A percentile compares a stretch with the other conserved stretches of the same genome.
phyloP scores from a whole-genome alignment of 2,113 vertebrate genomes.

The Lutjanus erythropterus region DNA sequence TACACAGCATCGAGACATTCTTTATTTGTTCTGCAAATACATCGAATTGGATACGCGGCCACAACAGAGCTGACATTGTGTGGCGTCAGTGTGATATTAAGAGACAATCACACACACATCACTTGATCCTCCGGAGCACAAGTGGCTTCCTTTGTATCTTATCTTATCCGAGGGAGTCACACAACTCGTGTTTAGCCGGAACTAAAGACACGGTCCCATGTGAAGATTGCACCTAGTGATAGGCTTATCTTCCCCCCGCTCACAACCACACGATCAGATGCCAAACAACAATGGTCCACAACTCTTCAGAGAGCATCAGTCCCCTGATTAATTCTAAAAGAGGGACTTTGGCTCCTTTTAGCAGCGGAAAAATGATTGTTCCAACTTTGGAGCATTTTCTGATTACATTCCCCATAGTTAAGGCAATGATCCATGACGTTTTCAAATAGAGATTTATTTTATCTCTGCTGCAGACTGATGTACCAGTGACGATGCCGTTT shows the following conservation, averaged over 20 bases:
- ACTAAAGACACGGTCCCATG: conserved; percentile 59
- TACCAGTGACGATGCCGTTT: conserved; percentile 24
- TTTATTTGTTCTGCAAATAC: conserved; percentile 65
- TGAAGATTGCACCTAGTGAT: conserved; percentile 65
- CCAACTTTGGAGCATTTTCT: conserved; percentile 18
- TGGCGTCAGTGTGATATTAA: conserved; percentile 64
- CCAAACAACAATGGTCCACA: conserved; percentile 52
- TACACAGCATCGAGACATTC: conserved; percentile 49
- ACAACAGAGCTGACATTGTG: conserved; percentile 68
- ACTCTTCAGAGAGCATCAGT: conserved; percentile 42
- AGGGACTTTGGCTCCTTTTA: conserved; percentile 6
- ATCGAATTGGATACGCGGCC: conserved; percentile 52
- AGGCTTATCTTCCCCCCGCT: conserved; percentile 49
- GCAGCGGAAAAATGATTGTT: conserved; percentile 4
- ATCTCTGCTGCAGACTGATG: conserved; percentile 21
- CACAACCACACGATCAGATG: conserved; percentile 49
- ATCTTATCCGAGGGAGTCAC: conserved; percentile 70
- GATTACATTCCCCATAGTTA: conserved; percentile 10
- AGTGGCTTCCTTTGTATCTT: conserved; percentile 73
- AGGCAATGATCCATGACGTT: conserved; percentile 39
- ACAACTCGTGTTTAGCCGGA: conserved; percentile 74
- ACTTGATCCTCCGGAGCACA: conserved; percentile 74
- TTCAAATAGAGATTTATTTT: conserved; percentile 26
- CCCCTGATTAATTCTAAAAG: conserved; percentile 24
- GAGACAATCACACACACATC: conserved; percentile 73